Base-by-base conservation (phyloP, 2,888 invertebrate species). In the Chaetoderma sp. region DNA sequence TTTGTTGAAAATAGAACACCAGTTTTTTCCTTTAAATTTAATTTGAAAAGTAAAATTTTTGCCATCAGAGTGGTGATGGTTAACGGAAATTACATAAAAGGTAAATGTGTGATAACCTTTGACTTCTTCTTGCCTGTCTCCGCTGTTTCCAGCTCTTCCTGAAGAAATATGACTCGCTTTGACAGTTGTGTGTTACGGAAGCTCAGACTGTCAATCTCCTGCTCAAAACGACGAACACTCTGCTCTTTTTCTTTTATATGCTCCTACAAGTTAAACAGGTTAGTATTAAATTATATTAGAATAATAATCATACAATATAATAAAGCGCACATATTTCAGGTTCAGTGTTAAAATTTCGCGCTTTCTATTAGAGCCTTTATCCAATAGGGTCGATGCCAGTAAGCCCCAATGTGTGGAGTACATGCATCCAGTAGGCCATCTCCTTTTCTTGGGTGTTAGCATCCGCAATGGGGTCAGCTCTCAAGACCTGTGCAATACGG, bases 131-230 rank as follows among this genome's bases (percentile, higher is more conserved):
- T 74, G 45, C 72, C 76, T 28, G 82, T 59, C 49, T 80, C 76
- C 1, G 70, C 68, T 27, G 70, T 83, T 76, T 94, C 93, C 58
- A 96, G 89, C 84, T 96, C 96, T 82, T 94, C 93, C 88, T 98
- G 97, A 70, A 98, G 89, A 57, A 95, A 91, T n/a, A 93, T 92
- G 33, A 98, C 94, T 68, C 98, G 90, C 81, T 94, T 93, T 55
- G 95, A 94, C 74, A 98, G 88, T 87, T 98, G 97, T 80, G 94
- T 94, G 87, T 98, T 98, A 66, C 97, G 90, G 87, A 96, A 96
- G 33, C 91, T 91, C 72, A 98, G 88, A 72, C 96, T 96, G 85
- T 98, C 98, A 79, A 95, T 92, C 88, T 98, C 98, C 83, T 95
- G 93, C 81, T 94, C 94, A 50, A 92, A 91, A 85, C 94, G 94